phyloP scores from a whole-genome alignment of 2,113 vertebrate genomes.

The Rhea pennata region DNA sequence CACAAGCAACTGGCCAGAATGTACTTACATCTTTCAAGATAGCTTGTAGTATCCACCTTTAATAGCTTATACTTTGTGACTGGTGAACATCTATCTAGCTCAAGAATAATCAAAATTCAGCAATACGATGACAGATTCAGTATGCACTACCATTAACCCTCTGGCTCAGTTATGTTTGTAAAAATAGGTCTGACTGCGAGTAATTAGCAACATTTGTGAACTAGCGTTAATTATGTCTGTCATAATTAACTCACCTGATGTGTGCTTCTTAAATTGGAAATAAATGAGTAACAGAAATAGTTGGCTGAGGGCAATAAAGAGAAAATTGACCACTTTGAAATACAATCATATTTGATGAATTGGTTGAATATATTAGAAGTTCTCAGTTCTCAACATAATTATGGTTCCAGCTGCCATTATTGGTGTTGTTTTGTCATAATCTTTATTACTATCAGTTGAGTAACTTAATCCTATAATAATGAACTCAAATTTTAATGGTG shows the following conservation, averaged over 20 bases:
- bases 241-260: not conserved
- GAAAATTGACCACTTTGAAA: conserved; percentile 14
- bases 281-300: not conserved
- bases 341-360: not conserved
- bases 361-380: not conserved
- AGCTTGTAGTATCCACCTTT: not conserved
- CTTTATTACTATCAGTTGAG: not conserved
- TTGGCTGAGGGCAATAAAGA: not conserved
- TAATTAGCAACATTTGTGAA: conserved; percentile 6
- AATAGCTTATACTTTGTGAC: not conserved
- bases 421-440: not conserved
- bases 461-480: not conserved
- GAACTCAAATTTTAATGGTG: not conserved
- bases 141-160: not conserved
- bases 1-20: not conserved
- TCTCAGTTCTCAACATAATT: not conserved
- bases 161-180: not conserved
- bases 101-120: not conserved
- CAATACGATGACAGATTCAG: not conserved
- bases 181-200: conserved; percentile 23
- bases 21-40: not conserved
- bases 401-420: not conserved
- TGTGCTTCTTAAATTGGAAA: not conserved
- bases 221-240: not conserved
- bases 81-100: not conserved